Conservation (phyloP, 2,797 vertebrate genomes). For the Microctenopoma stevenorrisi region DNA sequence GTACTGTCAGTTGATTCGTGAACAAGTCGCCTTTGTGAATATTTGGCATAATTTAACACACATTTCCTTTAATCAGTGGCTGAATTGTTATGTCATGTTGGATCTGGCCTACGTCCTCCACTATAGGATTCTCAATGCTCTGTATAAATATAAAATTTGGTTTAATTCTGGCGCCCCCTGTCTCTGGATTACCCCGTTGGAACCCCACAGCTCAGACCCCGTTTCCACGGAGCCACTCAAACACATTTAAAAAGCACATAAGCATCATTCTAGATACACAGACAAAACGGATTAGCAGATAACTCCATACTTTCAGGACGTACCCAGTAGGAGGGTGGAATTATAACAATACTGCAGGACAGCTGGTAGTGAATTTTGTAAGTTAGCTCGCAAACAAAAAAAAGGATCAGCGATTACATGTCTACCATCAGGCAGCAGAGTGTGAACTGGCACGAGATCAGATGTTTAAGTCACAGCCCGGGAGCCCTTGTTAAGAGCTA, state of each 20-base stretch:
- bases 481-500: conserved; percentile 62
- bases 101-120: too few species aligned
- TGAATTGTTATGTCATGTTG: too few species aligned
- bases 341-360: conserved; percentile 14
- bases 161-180: neutral
- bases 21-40: too few species aligned
- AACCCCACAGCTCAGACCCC: neutral
- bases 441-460: conserved; percentile 45
- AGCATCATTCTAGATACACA: too few species aligned
- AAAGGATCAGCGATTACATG: conserved; percentile 38
- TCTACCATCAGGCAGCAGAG: conserved; percentile 31
- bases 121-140: too few species aligned
- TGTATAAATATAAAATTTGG: too few species aligned
- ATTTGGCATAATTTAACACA: too few species aligned
- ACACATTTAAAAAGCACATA: neutral
- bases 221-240: neutral
- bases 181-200: neutral
- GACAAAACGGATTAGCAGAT: too few species aligned
- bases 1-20: too few species aligned
- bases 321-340: neutral
- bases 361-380: conserved; percentile 23
- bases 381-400: conserved; percentile 48
- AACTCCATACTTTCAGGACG: too few species aligned
- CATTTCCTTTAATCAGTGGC: too few species aligned
- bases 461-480: conserved; percentile 60